Evolutionary conservation across 1,140 invertebrate genomes (phyloP), one percentile per base, ranked within the genome.

Genomic region (Dreissena rostriformis): DNA sequence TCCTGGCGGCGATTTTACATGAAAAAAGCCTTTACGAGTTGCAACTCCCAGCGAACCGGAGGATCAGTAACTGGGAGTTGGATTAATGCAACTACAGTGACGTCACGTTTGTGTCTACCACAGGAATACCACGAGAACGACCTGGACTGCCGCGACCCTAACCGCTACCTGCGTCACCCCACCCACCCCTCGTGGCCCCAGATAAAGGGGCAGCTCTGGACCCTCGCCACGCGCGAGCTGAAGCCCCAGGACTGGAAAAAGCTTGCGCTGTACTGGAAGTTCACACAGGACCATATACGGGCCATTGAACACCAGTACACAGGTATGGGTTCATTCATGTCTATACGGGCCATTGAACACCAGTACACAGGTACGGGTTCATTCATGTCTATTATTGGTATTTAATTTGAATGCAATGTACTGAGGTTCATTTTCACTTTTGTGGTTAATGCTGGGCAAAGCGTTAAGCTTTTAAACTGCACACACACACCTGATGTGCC

Each of bases 291-390:
- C 63, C 96, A 96, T 89, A 96, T 96, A 57, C 94, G 94, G 86
- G 96, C 96, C 17, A 96, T 97, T 83, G 96, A 96, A 91, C 96
- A 96, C 91, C 96, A 97, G 89, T 96, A 96, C 86, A 96, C 95
- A 82, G 96, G 96, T 96, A 93, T 70, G 14, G 28, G 2, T 39
- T 39, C 39, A 39, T 39, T 39, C 8, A 39, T 39, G 39, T 39
- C 2, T 39, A 39, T 96, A 57, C 94, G 94, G 86, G 96, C 96
- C 17, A 96, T 97, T 83, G 96, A 96, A 91, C 96, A 96, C 91
- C 96, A 97, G 89, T 96, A 96, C 86, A 96, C 95, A 82, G 96
- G 96, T 96, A 93, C 65, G 14, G 28, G 2, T 39, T 39, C 39
- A 39, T 39, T 39, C 8, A 39, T 39, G 39, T 39, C 2, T 39